phyloP scores from a whole-genome alignment of 2,888 invertebrate species.

The Dryocosmus kuriphilus region DNA sequence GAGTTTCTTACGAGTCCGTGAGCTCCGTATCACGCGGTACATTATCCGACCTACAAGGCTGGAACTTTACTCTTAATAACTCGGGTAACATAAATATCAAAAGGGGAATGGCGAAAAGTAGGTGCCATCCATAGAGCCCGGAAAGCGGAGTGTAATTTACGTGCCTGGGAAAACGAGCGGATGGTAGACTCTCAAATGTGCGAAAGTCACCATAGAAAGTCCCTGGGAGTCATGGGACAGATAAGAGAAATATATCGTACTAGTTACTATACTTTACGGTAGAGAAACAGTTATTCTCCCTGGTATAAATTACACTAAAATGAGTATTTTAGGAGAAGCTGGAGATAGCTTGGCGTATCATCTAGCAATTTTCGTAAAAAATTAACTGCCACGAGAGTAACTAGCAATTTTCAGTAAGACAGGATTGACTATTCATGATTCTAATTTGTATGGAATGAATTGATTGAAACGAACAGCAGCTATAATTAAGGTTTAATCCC shows the following conservation, averaged over 20 bases:
- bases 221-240: constrained; percentile 5
- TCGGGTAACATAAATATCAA: constrained; percentile 64
- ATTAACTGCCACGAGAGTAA: background rate
- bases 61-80: constrained; percentile 66
- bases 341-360: background rate
- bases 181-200: constrained; percentile 44
- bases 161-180: constrained; percentile 48
- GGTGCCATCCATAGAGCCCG: constrained; percentile 46
- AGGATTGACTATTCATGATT: constrained; percentile 19
- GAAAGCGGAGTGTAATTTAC: constrained; percentile 59
- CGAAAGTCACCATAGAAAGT: constrained; percentile 18
- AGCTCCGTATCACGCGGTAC: constrained; percentile 50
- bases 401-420: background rate
- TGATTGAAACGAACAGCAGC: constrained; percentile 31
- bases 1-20: constrained; percentile 49
- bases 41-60: constrained; percentile 58
- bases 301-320: constrained; percentile 6
- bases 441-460: constrained; percentile 29
- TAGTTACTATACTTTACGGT: constrained; percentile 3
- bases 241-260: constrained; percentile 20
- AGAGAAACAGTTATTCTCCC: background rate
- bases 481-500: constrained; percentile 37
- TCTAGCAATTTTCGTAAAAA: background rate
- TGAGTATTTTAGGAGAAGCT: background rate
- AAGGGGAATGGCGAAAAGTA: constrained; percentile 48